Base-by-base conservation (phyloP, 2,888 invertebrate genomes). In the Coleophora flavipennella region DNA sequence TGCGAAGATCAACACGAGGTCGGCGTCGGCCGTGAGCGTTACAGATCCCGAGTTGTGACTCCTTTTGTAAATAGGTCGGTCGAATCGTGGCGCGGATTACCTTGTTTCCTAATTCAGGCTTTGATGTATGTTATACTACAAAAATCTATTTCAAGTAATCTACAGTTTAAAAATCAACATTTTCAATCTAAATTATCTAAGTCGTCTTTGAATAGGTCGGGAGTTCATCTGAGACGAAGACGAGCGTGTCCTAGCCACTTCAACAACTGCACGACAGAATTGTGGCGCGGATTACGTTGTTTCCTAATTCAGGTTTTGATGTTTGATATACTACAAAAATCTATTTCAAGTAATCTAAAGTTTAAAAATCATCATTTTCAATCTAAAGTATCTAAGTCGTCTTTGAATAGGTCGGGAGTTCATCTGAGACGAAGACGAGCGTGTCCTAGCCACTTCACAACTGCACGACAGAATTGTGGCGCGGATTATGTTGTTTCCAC, bases 161-260 rank as follows among this genome's bases (percentile, higher is more conserved):
- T n/a, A n/a, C n/a, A n/a, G n/a, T n/a, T n/a, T n/a, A n/a, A n/a
- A n/a, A n/a, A n/a, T n/a, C n/a, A n/a, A n/a, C n/a, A n/a, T n/a
- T n/a, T n/a, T n/a, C n/a, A n/a, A n/a, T n/a, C n/a, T n/a, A n/a
- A n/a, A n/a, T n/a, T n/a, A n/a, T n/a, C n/a, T n/a, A n/a, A n/a
- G n/a, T n/a, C n/a, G n/a, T n/a, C 56, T 54, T 57, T 55, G 48
- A 50, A 54, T 57, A 55, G 54, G 37, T 25, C 13, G 55, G 53
- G n/a, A n/a, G n/a, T n/a, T n/a, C n/a, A n/a, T 62, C 52, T 59
- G 60, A 67, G 67, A 71, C 65, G 67, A 67, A 67, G 69, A 72
- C 62, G 63, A 71, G 65, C 63, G 49, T 60, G 65, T 57, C 57
- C 56, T 51, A 55, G 57, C 60, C 58, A 64, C 60, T 67, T 71